These are phyloP conservation scores for Cinara cedri DNA, from an alignment of 2,888 invertebrate genomes.

Conservation along the genomic window DNA sequence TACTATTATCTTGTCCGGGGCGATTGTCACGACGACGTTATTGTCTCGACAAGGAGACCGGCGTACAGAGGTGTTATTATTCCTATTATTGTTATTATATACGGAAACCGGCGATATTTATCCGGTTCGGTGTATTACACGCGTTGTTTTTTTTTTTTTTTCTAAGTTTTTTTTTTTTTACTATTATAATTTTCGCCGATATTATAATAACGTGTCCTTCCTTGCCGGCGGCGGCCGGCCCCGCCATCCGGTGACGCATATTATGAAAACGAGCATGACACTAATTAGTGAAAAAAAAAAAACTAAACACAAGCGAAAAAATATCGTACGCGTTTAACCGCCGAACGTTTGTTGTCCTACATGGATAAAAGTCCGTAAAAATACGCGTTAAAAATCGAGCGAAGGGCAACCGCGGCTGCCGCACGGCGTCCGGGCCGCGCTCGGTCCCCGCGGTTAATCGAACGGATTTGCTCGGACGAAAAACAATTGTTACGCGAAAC, in stretches of 20 bases:
- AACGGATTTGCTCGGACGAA: conserved; percentile 16
- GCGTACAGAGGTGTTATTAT: not conserved
- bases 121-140: not conserved
- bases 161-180: too few species aligned
- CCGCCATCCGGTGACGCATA: conserved; percentile 31
- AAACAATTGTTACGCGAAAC: conserved; percentile 14
- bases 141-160: not conserved
- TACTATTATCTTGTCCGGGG: too few species aligned
- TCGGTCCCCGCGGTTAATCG: conserved; percentile 22
- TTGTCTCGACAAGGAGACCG: too few species aligned
- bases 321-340: conserved; percentile 48
- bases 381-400: conserved; percentile 46
- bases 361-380: conserved; percentile 53
- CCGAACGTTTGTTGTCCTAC: conserved; percentile 47
- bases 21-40: too few species aligned
- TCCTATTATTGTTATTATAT: not conserved
- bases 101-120: not conserved
- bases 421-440: not conserved
- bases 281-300: conserved; percentile 26
- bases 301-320: not conserved
- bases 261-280: conserved; percentile 47
- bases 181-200: conserved; percentile 8
- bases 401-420: conserved; percentile 38
- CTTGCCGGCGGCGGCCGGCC: conserved; percentile 1
- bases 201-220: conserved; percentile 33